Evolutionary conservation across 2,113 vertebrate species (phyloP).

Genomic region (Herpetotheres cachinnans): DNA sequence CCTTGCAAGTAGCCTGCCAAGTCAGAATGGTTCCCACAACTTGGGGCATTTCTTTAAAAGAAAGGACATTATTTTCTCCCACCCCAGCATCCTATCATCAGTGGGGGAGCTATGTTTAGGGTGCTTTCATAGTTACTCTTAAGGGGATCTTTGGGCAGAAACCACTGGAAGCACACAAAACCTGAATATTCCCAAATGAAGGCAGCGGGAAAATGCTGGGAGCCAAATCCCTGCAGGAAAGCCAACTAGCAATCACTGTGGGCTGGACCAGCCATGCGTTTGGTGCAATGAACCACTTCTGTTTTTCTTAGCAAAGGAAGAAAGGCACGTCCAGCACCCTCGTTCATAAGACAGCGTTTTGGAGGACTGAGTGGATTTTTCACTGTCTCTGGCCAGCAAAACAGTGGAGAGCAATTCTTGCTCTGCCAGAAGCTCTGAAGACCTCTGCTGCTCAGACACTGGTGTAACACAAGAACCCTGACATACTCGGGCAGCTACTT

Average conservation of each 20-base stretch:
- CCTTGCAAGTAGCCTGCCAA: conserved; percentile 9
- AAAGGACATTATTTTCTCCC: neutral
- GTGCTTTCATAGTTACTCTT: neutral
- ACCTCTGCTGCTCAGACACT: neutral
- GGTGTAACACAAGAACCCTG: neutral
- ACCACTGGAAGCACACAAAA: neutral
- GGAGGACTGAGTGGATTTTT: neutral
- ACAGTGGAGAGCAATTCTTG: neutral
- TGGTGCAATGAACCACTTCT: neutral
- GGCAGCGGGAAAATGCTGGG: neutral
- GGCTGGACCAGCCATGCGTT: neutral
- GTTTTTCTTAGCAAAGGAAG: neutral
- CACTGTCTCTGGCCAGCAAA: neutral
- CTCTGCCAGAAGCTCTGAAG: neutral
- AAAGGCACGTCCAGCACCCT: neutral
- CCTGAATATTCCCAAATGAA: neutral
- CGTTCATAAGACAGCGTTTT: neutral
- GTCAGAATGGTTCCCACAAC: neutral
- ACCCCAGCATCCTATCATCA: neutral
- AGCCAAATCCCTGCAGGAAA: neutral
- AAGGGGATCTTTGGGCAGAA: neutral
- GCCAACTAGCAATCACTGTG: neutral
- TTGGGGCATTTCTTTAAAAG: neutral
- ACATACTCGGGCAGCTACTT: neutral
- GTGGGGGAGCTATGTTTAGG: neutral